Evolutionary conservation across 2,888 invertebrate species (phyloP).

Genomic region (Agrotis segetum): DNA sequence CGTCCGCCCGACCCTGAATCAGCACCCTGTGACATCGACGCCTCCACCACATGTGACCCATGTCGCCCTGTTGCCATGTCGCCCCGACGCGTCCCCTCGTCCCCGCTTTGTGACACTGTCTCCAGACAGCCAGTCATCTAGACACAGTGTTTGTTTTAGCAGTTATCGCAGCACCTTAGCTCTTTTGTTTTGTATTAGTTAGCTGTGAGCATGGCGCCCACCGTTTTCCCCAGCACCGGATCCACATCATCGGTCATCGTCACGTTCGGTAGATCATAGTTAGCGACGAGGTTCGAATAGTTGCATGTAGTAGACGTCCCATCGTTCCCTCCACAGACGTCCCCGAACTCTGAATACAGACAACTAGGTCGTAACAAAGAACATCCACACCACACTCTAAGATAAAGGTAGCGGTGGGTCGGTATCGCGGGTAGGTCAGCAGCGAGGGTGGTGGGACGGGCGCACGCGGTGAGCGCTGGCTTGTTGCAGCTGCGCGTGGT

Average conservation of each 20-base stretch:
- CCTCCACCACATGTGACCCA: conserved; percentile 41
- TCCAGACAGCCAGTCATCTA: conserved; percentile 68
- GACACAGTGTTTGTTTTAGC: conserved; percentile 69
- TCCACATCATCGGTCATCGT: conserved; percentile 50
- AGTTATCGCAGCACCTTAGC: conserved; percentile 74
- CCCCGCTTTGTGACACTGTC: conserved; percentile 74
- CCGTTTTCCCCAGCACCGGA: conserved; percentile 56
- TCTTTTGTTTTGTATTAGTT: conserved; percentile 65
- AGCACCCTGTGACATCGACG: conserved; percentile 66
- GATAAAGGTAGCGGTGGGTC: conserved; percentile 69
- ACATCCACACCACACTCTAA: conserved; percentile 88
- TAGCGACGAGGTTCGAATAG: conserved; percentile 67
- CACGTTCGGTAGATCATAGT: conserved; percentile 60
- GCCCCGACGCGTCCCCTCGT: conserved; percentile 68
- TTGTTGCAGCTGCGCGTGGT: conserved; percentile 99
- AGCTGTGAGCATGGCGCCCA: conserved; percentile 73
- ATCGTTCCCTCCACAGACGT: conserved; percentile 64
- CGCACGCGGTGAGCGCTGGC: conserved; percentile 55
- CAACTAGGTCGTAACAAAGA: conserved; percentile 66
- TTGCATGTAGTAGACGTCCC: conserved; percentile 73
- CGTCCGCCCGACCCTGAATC: conserved; percentile 67
- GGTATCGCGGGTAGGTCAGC: conserved; percentile 47
- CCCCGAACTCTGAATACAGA: conserved; percentile 83
- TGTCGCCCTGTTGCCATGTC: conserved; percentile 55
- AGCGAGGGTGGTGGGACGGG: conserved; percentile 50